Conservation (phyloP, 2,797 vertebrate genomes). For the Takifugu ocellatus region DNA sequence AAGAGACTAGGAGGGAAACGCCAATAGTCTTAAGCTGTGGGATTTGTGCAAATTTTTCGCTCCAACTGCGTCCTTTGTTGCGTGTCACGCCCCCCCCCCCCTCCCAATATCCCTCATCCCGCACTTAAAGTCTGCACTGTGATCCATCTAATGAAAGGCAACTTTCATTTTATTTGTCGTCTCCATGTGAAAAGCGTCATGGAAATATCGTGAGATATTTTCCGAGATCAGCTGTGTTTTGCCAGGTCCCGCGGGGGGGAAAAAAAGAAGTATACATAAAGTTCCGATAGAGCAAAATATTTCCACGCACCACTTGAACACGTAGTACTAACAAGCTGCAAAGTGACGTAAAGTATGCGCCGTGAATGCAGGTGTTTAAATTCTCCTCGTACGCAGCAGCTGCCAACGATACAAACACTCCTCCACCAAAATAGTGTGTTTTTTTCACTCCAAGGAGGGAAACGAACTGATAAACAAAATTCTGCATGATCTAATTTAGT, state of each 20-base stretch:
- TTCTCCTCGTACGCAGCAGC: slow-evolving; percentile 7
- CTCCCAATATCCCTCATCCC: neutral
- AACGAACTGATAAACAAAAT: slow-evolving; percentile 12
- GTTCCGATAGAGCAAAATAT: slow-evolving; percentile 16
- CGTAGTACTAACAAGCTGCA: neutral
- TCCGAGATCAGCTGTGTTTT: too few species aligned
- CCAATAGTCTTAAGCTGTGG: slow-evolving; percentile 13
- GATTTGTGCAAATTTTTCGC: slow-evolving; percentile 10
- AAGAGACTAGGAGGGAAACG: slow-evolving; percentile 11
- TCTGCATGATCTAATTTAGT: neutral
- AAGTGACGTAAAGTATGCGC: slow-evolving; percentile 7
- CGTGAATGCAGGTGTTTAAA: slow-evolving; percentile 6
- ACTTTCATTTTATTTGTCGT: neutral
- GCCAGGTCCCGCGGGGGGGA: too few species aligned
- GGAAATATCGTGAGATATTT: too few species aligned
- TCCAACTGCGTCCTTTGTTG: slow-evolving; percentile 12
- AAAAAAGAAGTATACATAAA: too few species aligned
- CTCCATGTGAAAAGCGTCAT: too few species aligned
- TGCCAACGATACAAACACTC: slow-evolving; percentile 24
- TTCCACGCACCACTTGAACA: slow-evolving; percentile 21
- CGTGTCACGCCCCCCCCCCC: too few species aligned
- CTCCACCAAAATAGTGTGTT: neutral
- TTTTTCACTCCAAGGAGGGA: slow-evolving; percentile 16
- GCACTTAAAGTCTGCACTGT: neutral
- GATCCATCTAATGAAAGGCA: neutral